Percentiles rank a stretch among this genome's conserved stretches.
Conservation (phyloP, 2,888 invertebrate species). For the Nephrotoma guestfalica region DNA sequence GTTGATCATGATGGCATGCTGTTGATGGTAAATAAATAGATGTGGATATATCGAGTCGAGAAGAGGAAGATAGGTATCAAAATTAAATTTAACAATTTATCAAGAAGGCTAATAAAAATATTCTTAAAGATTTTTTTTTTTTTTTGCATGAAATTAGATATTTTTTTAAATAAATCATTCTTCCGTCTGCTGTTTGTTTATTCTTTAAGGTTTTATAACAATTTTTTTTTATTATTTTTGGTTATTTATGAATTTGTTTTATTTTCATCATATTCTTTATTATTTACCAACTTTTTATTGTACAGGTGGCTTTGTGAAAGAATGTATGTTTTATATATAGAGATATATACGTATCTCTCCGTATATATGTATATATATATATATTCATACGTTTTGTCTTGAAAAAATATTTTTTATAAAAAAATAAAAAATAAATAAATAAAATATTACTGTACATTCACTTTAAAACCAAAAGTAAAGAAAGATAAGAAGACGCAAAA, state of each 20-base stretch:
- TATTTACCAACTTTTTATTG: neutral
- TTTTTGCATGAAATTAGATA: neutral
- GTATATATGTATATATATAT: neutral
- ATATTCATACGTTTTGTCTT: neutral
- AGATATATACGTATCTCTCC: neutral
- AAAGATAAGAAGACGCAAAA: constrained; percentile 1
- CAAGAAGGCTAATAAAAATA: neutral
- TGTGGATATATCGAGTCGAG: neutral
- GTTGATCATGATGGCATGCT: neutral
- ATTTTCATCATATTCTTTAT: neutral
- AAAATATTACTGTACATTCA: neutral
- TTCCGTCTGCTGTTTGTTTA: neutral
- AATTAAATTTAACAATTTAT: neutral
- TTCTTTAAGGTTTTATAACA: neutral
- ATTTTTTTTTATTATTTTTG: neutral
- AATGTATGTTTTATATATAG: neutral
- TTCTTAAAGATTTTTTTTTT: neutral
- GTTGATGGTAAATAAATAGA: neutral
- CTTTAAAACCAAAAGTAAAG: constrained; percentile 1
- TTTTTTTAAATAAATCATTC: neutral
- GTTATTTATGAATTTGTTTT: neutral
- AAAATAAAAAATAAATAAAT: neutral
- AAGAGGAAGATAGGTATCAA: neutral
- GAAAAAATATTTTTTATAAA: neutral
- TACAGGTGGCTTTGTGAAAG: neutral